These are phyloP conservation scores for Seira ritae DNA, from an alignment of 2,888 invertebrate genomes.

Conservation along the genomic window DNA sequence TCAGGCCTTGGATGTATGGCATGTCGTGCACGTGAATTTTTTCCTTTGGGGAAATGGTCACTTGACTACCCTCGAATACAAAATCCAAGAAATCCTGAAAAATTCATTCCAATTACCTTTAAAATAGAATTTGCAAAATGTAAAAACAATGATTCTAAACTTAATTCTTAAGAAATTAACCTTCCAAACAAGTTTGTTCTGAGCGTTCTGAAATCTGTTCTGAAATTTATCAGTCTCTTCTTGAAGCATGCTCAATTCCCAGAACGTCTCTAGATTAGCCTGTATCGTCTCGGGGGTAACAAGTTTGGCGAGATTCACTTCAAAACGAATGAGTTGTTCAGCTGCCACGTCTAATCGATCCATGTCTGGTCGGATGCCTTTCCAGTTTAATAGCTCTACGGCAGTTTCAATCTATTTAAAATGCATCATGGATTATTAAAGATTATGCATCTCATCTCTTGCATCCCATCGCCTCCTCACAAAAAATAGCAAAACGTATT, in stretches of 20 bases:
- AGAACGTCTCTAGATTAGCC: conserved; percentile 15
- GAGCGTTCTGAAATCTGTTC: neutral
- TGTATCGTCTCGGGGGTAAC: conserved; percentile 46
- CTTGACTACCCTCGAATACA: conserved; percentile 51
- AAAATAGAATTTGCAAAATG: conserved; percentile 16
- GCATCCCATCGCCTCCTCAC: neutral
- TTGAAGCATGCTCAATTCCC: conserved; percentile 45
- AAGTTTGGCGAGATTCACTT: conserved; percentile 51
- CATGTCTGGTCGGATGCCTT: neutral
- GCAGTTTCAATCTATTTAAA: conserved; percentile 33
- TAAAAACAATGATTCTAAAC: neutral
- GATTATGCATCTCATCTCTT: neutral
- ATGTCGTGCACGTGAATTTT: conserved; percentile 53
- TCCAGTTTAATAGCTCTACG: conserved; percentile 23
- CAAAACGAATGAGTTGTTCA: conserved; percentile 56
- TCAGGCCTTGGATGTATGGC: conserved; percentile 47
- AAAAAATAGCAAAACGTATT: too few relatives aligned
- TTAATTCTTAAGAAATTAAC: too few relatives aligned
- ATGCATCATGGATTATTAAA: neutral
- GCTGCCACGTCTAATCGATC: conserved; percentile 36
- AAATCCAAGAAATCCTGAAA: conserved; percentile 39
- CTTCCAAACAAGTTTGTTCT: conserved; percentile 33
- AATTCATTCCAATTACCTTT: too few relatives aligned
- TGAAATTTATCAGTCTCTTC: conserved; percentile 47
- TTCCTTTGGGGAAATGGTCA: conserved; percentile 42